Base-by-base conservation (phyloP, 2,113 vertebrate genomes). In the Oncorhynchus kisutch region DNA sequence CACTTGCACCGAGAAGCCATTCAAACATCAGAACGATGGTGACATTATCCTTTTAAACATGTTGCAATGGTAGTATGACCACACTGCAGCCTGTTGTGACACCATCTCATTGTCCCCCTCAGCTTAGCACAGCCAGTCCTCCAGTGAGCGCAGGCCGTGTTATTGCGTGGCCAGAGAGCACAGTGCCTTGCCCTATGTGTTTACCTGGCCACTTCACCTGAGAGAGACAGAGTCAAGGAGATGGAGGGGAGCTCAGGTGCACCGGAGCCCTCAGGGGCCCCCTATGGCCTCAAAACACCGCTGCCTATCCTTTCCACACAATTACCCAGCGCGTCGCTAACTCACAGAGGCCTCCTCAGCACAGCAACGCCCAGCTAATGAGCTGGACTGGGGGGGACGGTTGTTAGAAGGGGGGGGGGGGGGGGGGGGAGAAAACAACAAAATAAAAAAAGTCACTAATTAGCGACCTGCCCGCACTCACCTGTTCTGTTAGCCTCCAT, bases 351-450 rank as follows among this genome's bases (percentile, higher is more conserved):
- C 86, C 81, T n/a, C 22, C 88, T 85, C 81, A 86, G 91, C 81
- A 88, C 92, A 91, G 93, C 93, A 94, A 94, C 93, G 82, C 87
- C 77, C 81, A 83, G 79, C 84, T 94, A 94, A 94, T 93, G 92
- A 94, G 92, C 90, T 84, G 87, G 90, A 93, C 91, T 89, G 84
- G 80, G 39, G 68, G 75, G 69, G 39, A 22, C 29, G 45, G 71
- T 73, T n/a, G 51, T 83, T 14, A 69, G 65, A 22, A 67, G 60
- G 67, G 77, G 7, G 39, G 39, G 39, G n/a, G n/a, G n/a, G n/a
- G n/a, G n/a, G 39, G 8, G 39, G 8, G 45, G 73, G 79, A 16
- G 68, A 67, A 67, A 39, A 22, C 7, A 49, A 70, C 11, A 48
- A 1, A 39, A 69, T 60, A 78, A 78, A 80, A 80, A 84, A 74